Evolutionary conservation across 1,140 invertebrate genomes (phyloP).

Genomic region (Ptiloglossa arizonensis): DNA sequence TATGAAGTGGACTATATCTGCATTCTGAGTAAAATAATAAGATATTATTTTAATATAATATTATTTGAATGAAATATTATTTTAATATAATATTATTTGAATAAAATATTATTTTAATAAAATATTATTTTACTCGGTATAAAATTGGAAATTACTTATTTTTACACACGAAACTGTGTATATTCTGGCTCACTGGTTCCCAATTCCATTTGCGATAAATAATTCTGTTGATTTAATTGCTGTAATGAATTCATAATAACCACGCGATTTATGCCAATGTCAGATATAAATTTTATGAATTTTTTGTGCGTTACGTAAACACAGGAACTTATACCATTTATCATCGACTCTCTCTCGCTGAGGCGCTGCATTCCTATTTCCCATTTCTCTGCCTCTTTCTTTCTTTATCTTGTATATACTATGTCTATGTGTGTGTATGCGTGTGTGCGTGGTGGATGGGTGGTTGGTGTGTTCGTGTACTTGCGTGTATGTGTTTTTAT

Average conservation of each 20-base stretch:
- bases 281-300: slow-evolving; percentile 7
- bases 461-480: not conserved
- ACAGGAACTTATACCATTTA: slow-evolving; percentile 13
- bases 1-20: not conserved
- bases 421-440: not conserved
- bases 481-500: slow-evolving; percentile 12
- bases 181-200: not conserved
- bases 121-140: slow-evolving; percentile 16
- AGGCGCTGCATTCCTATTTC: slow-evolving; percentile 35
- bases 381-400: not conserved
- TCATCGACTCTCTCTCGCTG: slow-evolving; percentile 37
- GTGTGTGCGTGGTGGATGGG: not conserved
- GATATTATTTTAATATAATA: no score
- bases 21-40: not conserved
- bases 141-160: not conserved
- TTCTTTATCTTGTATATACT: slow-evolving; percentile 22
- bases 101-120: slow-evolving; percentile 29
- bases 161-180: slow-evolving; percentile 3
- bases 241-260: not conserved
- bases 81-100: no score
- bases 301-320: not conserved
- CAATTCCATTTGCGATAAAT: slow-evolving; percentile 25
- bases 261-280: not conserved
- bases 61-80: no score
- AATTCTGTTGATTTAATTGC: slow-evolving; percentile 13